Percentiles rank a stretch among this genome's conserved stretches.
Conservation (phyloP, 2,888 invertebrate species). For the Ametastegia equiseti region DNA sequence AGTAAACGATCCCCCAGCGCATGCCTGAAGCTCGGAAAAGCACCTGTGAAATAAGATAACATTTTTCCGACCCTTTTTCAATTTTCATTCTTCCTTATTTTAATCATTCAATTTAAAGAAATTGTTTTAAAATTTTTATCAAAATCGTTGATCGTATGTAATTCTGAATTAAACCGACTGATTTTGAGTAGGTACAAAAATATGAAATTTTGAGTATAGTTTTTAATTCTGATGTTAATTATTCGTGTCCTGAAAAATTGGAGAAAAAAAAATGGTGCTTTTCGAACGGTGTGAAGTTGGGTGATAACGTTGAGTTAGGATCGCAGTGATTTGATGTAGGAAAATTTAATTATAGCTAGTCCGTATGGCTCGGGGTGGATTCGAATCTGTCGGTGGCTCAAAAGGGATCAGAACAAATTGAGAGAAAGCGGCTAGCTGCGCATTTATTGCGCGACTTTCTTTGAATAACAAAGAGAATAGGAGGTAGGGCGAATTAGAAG, state of each 20-base stretch:
- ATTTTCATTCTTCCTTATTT: background rate
- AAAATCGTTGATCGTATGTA: too few relatives aligned
- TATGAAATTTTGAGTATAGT: too few relatives aligned
- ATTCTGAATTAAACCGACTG: too few relatives aligned
- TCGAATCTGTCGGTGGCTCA: background rate
- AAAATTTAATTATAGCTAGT: slow-evolving; percentile 41
- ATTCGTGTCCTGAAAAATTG: too few relatives aligned
- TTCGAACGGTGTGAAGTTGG: background rate
- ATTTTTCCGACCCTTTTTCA: background rate
- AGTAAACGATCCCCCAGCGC: background rate
- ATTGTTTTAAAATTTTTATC: too few relatives aligned
- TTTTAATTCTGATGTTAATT: too few relatives aligned
- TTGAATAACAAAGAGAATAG: slow-evolving; percentile 44
- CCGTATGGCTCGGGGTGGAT: background rate
- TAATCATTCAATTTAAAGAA: too few relatives aligned
- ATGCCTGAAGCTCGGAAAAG: slow-evolving; percentile 2
- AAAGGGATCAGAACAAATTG: slow-evolving; percentile 55
- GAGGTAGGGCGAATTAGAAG: too few relatives aligned
- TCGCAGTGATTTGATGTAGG: background rate
- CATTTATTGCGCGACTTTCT: slow-evolving; percentile 54
- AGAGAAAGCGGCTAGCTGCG: slow-evolving; percentile 51
- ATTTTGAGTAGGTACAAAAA: too few relatives aligned
- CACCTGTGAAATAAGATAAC: background rate
- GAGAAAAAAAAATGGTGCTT: too few relatives aligned
- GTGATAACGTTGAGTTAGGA: background rate